These are phyloP conservation scores for Drosophila orosa DNA, from an alignment of 1,140 invertebrate species.

Conservation along the genomic window DNA sequence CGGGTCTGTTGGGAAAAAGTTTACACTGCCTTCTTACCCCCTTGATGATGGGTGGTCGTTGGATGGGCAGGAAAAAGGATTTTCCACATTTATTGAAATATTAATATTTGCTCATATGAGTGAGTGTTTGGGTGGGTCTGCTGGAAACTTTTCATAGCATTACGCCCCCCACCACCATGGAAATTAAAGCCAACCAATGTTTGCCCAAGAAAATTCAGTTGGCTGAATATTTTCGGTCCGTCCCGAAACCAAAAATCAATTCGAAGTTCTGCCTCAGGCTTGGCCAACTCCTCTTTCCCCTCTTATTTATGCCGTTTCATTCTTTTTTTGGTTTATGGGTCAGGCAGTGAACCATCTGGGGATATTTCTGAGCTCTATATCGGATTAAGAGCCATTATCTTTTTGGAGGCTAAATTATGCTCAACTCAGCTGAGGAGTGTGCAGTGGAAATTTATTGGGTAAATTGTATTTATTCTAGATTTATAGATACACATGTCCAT, in stretches of 20 bases:
- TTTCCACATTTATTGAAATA: slow-evolving; percentile 75
- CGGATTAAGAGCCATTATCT: slow-evolving; percentile 69
- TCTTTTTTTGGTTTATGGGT: slow-evolving; percentile 30
- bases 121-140: slow-evolving; percentile 41
- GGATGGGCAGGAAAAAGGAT: slow-evolving; percentile 64
- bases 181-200: slow-evolving; percentile 54
- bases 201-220: slow-evolving; percentile 53
- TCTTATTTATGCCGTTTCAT: not conserved
- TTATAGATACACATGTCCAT: slow-evolving; percentile 66
- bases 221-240: slow-evolving; percentile 40
- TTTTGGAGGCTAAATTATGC: slow-evolving; percentile 57
- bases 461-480: slow-evolving; percentile 76
- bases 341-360: slow-evolving; percentile 31
- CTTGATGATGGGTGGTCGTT: slow-evolving; percentile 18
- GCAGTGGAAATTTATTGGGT: slow-evolving; percentile 58
- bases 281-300: slow-evolving; percentile 16
- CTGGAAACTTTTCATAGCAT: slow-evolving; percentile 50
- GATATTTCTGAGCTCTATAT: slow-evolving; percentile 9
- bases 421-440: slow-evolving; percentile 40
- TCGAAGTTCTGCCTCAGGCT: slow-evolving; percentile 48
- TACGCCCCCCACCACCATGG: slow-evolving; percentile 6
- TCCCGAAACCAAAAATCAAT: slow-evolving; percentile 61
- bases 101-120: slow-evolving; percentile 71
- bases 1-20: slow-evolving; percentile 51
- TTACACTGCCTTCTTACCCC: slow-evolving; percentile 29